Evolutionary conservation across 1,140 invertebrate species (phyloP).

Genomic region (Trissolcus basalis): DNA sequence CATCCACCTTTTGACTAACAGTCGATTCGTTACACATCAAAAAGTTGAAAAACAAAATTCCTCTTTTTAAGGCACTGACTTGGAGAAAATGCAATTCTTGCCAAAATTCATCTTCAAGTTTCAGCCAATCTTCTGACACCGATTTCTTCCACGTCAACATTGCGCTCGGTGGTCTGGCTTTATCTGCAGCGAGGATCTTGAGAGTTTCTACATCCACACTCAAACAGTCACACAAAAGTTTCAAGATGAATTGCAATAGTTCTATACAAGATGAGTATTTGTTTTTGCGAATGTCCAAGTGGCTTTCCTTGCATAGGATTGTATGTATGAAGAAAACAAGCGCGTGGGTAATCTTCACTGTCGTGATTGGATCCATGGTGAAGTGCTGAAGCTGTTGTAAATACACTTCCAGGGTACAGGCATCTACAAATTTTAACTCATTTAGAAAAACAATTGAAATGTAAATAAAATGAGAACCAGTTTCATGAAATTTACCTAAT

Average conservation of each 20-base stretch:
- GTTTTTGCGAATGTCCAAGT: conserved; percentile 40
- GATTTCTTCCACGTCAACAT: conserved; percentile 5
- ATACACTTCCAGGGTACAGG: conserved; percentile 68
- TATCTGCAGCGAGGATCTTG: conserved; percentile 26
- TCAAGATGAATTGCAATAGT: conserved; percentile 64
- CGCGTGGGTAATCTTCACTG: conserved; percentile 62
- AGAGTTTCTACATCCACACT: conserved; percentile 53
- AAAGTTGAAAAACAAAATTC: conserved; percentile 67
- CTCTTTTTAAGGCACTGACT: conserved; percentile 61
- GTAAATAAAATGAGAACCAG: background rate
- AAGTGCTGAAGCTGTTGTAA: conserved; percentile 66
- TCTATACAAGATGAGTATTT: conserved; percentile 15
- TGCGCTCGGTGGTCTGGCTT: background rate
- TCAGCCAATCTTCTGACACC: conserved; percentile 44
- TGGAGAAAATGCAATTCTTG: conserved; percentile 56
- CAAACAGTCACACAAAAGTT: conserved; percentile 64
- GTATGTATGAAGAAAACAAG: conserved; percentile 63
- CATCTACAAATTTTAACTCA: too few relatives aligned
- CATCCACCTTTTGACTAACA: conserved; percentile 62
- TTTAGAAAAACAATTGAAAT: too few relatives aligned
- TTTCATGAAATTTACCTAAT: conserved; percentile 56
- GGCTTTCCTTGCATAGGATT: conserved; percentile 52
- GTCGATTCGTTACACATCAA: conserved; percentile 66
- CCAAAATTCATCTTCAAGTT: conserved; percentile 56
- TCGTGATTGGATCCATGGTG: conserved; percentile 62